phyloP scores from a whole-genome alignment of 2,797 vertebrate species.

The Sebastes wilsoni region DNA sequence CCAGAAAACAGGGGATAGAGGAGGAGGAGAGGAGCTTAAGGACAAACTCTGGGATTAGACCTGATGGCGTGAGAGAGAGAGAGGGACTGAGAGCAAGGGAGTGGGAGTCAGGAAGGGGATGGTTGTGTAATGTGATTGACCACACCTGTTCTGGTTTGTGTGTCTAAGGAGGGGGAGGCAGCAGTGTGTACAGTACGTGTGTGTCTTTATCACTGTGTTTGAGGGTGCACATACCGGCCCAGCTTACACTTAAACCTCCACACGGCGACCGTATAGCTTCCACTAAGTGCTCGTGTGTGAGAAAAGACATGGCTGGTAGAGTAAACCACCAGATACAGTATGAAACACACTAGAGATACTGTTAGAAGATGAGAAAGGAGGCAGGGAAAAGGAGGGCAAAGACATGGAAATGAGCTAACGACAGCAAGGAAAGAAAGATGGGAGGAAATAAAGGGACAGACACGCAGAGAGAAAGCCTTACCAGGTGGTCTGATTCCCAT shows the following conservation, averaged over 20 bases:
- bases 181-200: slow-evolving; percentile 2
- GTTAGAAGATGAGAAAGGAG: neutral
- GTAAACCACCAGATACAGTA: neutral
- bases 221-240: slow-evolving; percentile 5
- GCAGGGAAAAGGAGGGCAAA: neutral
- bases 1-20: slow-evolving; percentile 74
- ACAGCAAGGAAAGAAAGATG: slow-evolving; percentile 10
- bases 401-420: slow-evolving; percentile 16
- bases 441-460: slow-evolving; percentile 62
- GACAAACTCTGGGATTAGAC: slow-evolving; percentile 78
- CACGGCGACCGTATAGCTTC: neutral
- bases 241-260: slow-evolving; percentile 14
- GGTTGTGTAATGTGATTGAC: slow-evolving; percentile 76
- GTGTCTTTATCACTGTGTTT: slow-evolving; percentile 5
- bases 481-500: slow-evolving; percentile 99
- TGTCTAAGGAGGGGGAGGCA: slow-evolving; percentile 19
- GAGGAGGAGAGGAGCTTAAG: slow-evolving; percentile 77
- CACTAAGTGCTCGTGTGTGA: slow-evolving; percentile 13
- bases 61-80: slow-evolving; percentile 73
- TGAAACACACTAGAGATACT: neutral
- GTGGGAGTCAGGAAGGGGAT: slow-evolving; percentile 76
- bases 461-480: slow-evolving; percentile 82
- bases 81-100: slow-evolving; percentile 49
- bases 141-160: slow-evolving; percentile 82
- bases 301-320: slow-evolving; percentile 13